Conservation (phyloP, 2,797 vertebrate genomes). For the Phoebastria nigripes region DNA sequence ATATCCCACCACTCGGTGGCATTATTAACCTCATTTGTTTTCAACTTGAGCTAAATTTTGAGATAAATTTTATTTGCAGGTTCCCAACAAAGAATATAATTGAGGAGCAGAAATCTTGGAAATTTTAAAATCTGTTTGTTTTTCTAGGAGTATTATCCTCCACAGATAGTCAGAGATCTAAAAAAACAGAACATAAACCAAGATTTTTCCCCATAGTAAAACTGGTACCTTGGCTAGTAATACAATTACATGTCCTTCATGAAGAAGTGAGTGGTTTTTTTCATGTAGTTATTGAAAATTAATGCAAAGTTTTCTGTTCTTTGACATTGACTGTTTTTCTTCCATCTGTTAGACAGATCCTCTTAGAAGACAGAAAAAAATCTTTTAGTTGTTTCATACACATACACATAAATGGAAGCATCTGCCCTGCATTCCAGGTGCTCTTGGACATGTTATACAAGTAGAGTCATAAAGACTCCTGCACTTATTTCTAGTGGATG, state of each 20-base stretch:
- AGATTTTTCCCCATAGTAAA: background rate
- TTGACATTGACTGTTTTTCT: background rate
- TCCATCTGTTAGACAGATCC: background rate
- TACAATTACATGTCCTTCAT: background rate
- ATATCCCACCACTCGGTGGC: background rate
- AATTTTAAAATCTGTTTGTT: background rate
- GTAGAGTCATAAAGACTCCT: background rate
- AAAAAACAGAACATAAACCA: background rate
- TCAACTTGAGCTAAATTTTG: background rate
- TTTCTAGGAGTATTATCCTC: background rate
- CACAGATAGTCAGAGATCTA: background rate
- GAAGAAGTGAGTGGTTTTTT: background rate
- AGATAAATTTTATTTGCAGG: background rate
- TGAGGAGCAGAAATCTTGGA: background rate
- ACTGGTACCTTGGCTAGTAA: background rate
- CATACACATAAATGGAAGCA: background rate
- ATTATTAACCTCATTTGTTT: background rate
- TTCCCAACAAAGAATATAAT: background rate
- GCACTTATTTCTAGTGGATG: background rate
- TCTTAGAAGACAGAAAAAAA: background rate
- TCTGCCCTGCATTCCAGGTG: background rate
- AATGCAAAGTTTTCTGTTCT: background rate
- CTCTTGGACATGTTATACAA: background rate
- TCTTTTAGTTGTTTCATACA: background rate
- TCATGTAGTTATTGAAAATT: background rate